Conservation (phyloP, 2,113 vertebrate species). For the Apistogramma diplotaenia region DNA sequence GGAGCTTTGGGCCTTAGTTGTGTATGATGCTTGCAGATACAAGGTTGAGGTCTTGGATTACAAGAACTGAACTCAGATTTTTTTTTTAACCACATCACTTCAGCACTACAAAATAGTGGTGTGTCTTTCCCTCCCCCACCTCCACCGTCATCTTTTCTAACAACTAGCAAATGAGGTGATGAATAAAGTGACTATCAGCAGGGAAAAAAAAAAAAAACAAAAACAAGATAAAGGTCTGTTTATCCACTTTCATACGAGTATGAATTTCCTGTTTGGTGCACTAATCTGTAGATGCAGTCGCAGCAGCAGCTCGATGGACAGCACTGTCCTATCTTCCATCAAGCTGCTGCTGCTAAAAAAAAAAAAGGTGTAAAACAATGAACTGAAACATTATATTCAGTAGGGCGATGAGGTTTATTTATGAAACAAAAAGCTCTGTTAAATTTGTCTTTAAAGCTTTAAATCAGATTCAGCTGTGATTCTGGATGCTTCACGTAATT, state of each 20-base stretch:
- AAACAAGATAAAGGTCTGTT: background rate
- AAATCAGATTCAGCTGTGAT: background rate
- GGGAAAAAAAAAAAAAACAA: background rate
- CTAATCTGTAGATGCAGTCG: background rate
- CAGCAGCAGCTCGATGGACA: background rate
- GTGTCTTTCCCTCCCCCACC: too few species aligned
- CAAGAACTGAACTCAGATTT: background rate
- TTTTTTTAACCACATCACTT: background rate
- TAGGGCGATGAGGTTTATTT: background rate
- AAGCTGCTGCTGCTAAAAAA: background rate
- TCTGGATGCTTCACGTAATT: background rate
- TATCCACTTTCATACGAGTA: background rate
- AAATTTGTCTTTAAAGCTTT: background rate
- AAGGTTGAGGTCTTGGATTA: background rate
- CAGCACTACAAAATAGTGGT: background rate
- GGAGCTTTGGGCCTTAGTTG: background rate
- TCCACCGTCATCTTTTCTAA: background rate
- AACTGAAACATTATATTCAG: background rate
- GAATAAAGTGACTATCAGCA: background rate
- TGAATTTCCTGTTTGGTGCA: conserved; percentile 18
- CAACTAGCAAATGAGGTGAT: background rate
- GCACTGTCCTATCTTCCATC: background rate
- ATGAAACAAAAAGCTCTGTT: background rate
- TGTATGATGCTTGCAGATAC: background rate
- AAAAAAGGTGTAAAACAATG: background rate